A percentile compares a stretch with the other conserved stretches of the same genome.
phyloP scores from a whole-genome alignment of 2,888 invertebrate species.

The Trachelus tabidus region DNA sequence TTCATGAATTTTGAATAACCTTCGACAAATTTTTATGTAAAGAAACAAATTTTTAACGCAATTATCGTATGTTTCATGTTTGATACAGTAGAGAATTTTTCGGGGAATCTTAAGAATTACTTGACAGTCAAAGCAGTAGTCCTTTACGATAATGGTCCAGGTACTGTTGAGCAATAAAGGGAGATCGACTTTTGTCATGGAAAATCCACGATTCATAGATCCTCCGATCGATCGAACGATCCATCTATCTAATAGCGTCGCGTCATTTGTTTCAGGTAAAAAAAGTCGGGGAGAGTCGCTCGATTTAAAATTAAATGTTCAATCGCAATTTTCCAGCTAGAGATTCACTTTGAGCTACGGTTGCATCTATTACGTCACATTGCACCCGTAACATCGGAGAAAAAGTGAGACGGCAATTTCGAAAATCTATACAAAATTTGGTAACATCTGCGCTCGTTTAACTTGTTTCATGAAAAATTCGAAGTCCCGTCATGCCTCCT shows the following conservation, averaged over 20 bases:
- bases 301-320: neutral
- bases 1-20: neutral
- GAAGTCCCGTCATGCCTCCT: neutral
- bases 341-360: neutral
- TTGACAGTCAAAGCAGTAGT: neutral
- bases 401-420: neutral
- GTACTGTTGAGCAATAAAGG: neutral
- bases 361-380: neutral
- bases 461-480: neutral
- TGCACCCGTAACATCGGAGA: neutral
- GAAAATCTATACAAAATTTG: neutral
- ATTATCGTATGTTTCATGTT: neutral
- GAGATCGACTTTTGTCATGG: neutral
- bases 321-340: neutral
- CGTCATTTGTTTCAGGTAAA: neutral
- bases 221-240: neutral
- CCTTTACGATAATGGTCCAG: neutral
- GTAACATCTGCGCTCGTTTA: neutral
- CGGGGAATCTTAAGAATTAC: neutral
- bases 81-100: neutral
- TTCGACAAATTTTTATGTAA: neutral
- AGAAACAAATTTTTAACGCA: too few species aligned
- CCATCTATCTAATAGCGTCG: neutral
- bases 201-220: neutral
- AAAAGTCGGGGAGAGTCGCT: neutral